Evolutionary conservation across 2,797 vertebrate genomes (phyloP), one percentile per base, ranked within the genome.

Genomic region (Phalloptychus januarius): DNA sequence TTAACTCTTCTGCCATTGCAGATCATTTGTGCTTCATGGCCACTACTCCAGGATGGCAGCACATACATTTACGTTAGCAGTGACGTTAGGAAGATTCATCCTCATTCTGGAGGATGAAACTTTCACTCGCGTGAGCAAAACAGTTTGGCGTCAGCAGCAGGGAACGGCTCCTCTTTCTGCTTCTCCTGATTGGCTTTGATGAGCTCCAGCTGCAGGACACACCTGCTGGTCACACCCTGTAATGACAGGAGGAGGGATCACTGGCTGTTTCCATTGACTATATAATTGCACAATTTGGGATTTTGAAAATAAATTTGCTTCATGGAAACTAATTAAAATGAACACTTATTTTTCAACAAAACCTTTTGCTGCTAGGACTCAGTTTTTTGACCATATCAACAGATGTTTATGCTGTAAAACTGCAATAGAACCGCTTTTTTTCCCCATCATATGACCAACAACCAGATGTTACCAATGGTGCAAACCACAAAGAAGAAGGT

Each of bases 1-100:
- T 75, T 75, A 72, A 38, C 44, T 44, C 25, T 25, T n/a, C 3
- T 75, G 74, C 75, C 31, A 56, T 80, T 33, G 74, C 11, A 1
- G 18, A 12, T 33, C 3, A 45, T 18, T 75, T 25, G 78, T 70
- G 7, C 8, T 25, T 44, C 28, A 33, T 67, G 71, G 15, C 42
- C n/a, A 23, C 38, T 33, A 23, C n/a, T 75, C 38, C 40, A 33
- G 25, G n/a, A 72, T 56, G 7, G n/a, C 7, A 56, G 73, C 54
- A 15, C 45, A 7, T 69, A 25, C 15, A 23, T 54, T 42, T 42
- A 40, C 23, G n/a, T 69, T 69, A 10, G 10, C 65, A 42, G 38
- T 25, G 38, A 69, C 6, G 23, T n/a, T 38, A 12, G 33, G 10
- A 13, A 25, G 65, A 69, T 69, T 61, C 5, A 33, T 31, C 12